Conservation (phyloP, 2,113 vertebrate genomes). For the Brienomyrus longianalis region DNA sequence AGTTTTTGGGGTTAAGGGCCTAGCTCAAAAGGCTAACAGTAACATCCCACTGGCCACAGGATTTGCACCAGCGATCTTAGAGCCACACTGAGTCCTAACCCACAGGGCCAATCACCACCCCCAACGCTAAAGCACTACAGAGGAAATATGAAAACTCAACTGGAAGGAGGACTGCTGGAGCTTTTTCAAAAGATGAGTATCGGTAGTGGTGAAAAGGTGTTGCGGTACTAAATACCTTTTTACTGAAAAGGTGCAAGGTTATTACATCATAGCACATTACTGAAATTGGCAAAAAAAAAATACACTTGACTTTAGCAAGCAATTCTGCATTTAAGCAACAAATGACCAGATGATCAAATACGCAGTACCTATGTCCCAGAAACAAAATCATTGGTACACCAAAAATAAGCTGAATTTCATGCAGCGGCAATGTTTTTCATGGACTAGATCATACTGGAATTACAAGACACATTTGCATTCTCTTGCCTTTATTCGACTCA, state of each 20-base stretch:
- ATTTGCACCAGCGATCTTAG: neutral
- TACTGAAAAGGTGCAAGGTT: neutral
- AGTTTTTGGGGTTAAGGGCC: neutral
- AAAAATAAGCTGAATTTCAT: neutral
- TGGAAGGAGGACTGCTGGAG: neutral
- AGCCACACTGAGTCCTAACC: neutral
- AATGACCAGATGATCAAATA: neutral
- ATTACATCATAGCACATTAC: neutral
- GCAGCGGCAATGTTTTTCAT: neutral
- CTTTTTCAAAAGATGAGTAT: neutral
- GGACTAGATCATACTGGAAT: neutral
- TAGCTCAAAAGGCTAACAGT: neutral
- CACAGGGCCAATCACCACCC: neutral
- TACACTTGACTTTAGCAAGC: neutral
- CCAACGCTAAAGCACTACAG: neutral
- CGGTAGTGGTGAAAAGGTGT: neutral
- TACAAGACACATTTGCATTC: neutral
- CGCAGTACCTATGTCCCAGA: neutral
- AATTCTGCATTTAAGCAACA: neutral
- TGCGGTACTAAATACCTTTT: neutral
- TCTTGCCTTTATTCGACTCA: neutral
- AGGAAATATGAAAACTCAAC: neutral
- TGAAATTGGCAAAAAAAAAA: neutral
- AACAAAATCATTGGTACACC: neutral
- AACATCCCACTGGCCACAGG: neutral